Conservation (phyloP, 2,113 vertebrate species). For the Petrocephalus zakoni region DNA sequence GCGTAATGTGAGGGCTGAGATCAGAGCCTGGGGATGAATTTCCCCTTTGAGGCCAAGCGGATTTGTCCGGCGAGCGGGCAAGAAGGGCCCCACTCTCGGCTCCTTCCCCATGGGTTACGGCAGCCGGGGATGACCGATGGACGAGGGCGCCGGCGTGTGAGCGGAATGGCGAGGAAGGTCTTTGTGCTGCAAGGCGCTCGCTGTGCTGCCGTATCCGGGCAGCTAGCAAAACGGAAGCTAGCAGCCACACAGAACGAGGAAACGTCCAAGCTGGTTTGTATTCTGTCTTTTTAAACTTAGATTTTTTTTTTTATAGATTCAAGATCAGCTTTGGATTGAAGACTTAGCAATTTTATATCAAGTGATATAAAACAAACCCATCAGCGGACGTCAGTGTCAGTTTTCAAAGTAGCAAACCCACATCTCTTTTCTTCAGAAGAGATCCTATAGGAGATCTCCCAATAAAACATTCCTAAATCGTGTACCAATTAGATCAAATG, state of each 20-base stretch:
- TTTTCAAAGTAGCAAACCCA: background rate
- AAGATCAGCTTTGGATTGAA: background rate
- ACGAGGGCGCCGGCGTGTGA: slow-evolving; percentile 21
- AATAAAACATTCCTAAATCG: background rate
- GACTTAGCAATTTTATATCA: background rate
- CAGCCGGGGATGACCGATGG: background rate
- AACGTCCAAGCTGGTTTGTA: background rate
- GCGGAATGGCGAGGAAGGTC: slow-evolving; percentile 23
- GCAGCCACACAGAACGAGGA: background rate
- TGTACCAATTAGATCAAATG: background rate
- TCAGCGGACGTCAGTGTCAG: background rate
- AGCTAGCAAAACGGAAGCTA: background rate
- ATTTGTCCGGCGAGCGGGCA: background rate
- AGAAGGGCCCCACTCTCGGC: background rate
- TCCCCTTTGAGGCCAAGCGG: background rate
- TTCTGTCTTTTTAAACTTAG: background rate
- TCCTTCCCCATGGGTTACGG: background rate
- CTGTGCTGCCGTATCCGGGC: background rate
- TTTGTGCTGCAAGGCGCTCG: background rate
- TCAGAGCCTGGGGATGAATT: background rate
- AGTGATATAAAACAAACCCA: background rate
- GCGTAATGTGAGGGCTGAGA: background rate
- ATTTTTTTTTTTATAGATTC: background rate
- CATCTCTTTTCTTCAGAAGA: background rate
- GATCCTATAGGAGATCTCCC: background rate